phyloP scores from a whole-genome alignment of 2,888 invertebrate species.

The Caradrina clavipalpis region DNA sequence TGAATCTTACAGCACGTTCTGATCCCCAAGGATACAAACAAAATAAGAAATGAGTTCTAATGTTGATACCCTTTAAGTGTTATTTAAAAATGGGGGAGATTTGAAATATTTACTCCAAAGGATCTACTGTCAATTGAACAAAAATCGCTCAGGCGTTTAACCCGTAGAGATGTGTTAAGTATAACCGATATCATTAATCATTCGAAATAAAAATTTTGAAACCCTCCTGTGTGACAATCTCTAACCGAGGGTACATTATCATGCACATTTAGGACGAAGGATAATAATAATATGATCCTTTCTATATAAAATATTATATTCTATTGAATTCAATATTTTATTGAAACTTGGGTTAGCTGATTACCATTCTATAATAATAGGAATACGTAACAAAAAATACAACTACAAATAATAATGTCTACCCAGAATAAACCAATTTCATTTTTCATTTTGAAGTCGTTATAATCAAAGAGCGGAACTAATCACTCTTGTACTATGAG shows the following conservation, averaged over 20 bases:
- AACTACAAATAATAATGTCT: slow-evolving; percentile 3
- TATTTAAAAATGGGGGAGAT: slow-evolving; percentile 75
- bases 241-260: slow-evolving; percentile 61
- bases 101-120: slow-evolving; percentile 75
- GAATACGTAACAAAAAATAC: background rate
- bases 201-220: slow-evolving; percentile 76
- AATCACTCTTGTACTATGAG: slow-evolving; percentile 35
- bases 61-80: slow-evolving; percentile 76
- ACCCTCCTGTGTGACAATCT: slow-evolving; percentile 67
- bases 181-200: slow-evolving; percentile 85
- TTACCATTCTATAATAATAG: slow-evolving; percentile 7
- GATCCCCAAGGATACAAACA: slow-evolving; percentile 78
- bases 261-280: slow-evolving; percentile 50
- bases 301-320: slow-evolving; percentile 39
- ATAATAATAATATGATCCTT: slow-evolving; percentile 41
- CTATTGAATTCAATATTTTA: slow-evolving; percentile 25
- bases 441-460: slow-evolving; percentile 33
- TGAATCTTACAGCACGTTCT: slow-evolving; percentile 62
- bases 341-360: slow-evolving; percentile 10
- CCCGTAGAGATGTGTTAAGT: slow-evolving; percentile 66
- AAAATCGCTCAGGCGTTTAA: slow-evolving; percentile 83
- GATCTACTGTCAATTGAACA: slow-evolving; percentile 84
- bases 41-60: slow-evolving; percentile 72
- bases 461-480: slow-evolving; percentile 52
- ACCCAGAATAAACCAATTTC: slow-evolving; percentile 14